Evolutionary conservation across 2,797 vertebrate genomes (phyloP), one percentile per base, ranked within the genome.

Genomic region (Onychomys leucogaster): DNA sequence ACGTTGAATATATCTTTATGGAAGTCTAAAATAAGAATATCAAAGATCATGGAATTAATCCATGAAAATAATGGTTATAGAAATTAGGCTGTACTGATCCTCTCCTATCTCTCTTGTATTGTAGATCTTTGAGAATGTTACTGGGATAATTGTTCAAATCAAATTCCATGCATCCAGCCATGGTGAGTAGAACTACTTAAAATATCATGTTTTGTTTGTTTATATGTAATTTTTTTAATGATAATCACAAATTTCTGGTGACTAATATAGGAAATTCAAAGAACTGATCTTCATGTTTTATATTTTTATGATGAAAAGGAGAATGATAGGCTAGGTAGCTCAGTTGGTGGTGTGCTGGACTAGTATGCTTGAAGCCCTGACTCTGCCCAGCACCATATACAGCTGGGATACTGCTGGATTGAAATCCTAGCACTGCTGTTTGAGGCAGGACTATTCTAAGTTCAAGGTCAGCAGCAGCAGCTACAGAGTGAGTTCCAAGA

Each of bases 181-280:
- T 78, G 90, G 97, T 97, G 89, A 98, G 97, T 88, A 71, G 7
- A 92, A 57, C 9, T 83, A 82, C 27, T 89, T 78, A 43, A n/a
- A 87, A 25, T 71, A 34, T 71, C 5, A 63, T 13, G 0, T 61
- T 61, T 90, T 78, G 10, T 87, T 86, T 90, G 6, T 73, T 80
- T 27, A 88, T 82, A 1, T n/a, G 6, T 84, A 86, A 77, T 82
- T 32, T 76, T 76, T 57, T n/a, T 7, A 76, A 46, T 46, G 41
- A 4, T 27, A 63, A 91, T 43, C 81, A 52, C 0, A 78, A 46
- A 8, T 94, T 83, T 67, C 67, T 90, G 21, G 84, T 32, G 63
- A 80, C 4, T 77, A 13, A 85, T 69, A 82, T 41, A 25, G 83
- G 34, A 93, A 92, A 75, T 5, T 29, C 19, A 12, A 88, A 91